Conservation (phyloP, 64 coral and sea anemone species). For the Montipora capricornis region DNA sequence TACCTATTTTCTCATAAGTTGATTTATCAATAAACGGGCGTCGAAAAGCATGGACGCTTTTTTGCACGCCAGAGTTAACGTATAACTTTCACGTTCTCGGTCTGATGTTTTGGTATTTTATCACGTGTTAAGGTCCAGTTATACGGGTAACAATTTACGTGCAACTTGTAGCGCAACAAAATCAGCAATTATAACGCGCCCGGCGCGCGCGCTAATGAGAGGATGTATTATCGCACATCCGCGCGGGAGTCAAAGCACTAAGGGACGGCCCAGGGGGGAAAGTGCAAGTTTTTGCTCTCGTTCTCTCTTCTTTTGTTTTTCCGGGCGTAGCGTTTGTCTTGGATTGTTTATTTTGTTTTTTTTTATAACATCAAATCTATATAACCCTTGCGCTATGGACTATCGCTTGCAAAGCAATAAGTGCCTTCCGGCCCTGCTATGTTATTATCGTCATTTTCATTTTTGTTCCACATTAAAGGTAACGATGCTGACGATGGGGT, state of each 20-base stretch:
- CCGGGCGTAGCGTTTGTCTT: background rate
- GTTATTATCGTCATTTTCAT: background rate
- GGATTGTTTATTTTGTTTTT: background rate
- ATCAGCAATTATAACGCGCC: background rate
- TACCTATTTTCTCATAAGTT: constrained; percentile 5
- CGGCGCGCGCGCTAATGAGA: background rate
- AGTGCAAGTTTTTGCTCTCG: background rate
- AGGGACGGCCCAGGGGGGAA: background rate
- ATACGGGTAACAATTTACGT: too few species aligned
- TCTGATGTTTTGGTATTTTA: background rate
- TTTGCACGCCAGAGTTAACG: background rate
- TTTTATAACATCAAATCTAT: background rate
- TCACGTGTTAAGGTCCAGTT: background rate
- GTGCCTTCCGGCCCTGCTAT: background rate
- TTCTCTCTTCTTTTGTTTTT: background rate
- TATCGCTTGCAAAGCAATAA: background rate
- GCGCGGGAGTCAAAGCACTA: background rate
- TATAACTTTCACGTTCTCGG: background rate
- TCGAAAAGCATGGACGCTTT: background rate
- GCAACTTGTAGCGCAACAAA: too few species aligned
- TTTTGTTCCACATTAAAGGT: background rate
- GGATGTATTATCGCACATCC: background rate
- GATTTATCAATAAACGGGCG: constrained; percentile 5
- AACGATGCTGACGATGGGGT: too few species aligned
- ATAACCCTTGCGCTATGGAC: background rate